A percentile compares a stretch with the other conserved stretches of the same genome.
Conservation (phyloP, 2,113 vertebrate genomes). For the Epinephelus lanceolatus region DNA sequence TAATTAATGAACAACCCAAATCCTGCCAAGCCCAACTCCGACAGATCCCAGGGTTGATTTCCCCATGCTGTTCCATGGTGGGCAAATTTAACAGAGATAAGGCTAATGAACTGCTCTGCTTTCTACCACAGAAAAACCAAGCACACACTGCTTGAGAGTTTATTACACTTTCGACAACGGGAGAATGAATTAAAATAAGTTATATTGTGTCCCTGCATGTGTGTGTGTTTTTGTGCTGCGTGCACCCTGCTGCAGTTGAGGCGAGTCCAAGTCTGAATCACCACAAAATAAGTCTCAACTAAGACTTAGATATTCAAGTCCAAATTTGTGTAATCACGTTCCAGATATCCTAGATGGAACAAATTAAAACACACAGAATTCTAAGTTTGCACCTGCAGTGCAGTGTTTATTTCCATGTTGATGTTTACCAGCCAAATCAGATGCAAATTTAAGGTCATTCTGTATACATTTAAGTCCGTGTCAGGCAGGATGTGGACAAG, state of each 20-base stretch:
- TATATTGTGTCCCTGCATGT: slow-evolving; percentile 32
- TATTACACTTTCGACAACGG: slow-evolving; percentile 30
- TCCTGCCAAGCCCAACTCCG: slow-evolving; percentile 71
- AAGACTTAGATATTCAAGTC: neutral
- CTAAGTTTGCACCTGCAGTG: neutral
- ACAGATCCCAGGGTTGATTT: slow-evolving; percentile 72
- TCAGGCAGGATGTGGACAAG: too few relatives aligned
- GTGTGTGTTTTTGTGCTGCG: slow-evolving; percentile 20
- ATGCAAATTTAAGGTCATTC: too few relatives aligned
- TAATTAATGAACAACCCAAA: slow-evolving; percentile 81
- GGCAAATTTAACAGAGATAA: slow-evolving; percentile 74
- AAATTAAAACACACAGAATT: neutral
- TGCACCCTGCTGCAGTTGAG: slow-evolving; percentile 1
- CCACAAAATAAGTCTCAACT: neutral
- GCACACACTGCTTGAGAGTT: slow-evolving; percentile 36
- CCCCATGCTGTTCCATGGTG: slow-evolving; percentile 68
- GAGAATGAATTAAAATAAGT: slow-evolving; percentile 33
- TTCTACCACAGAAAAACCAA: slow-evolving; percentile 38
- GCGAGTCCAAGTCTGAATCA: neutral
- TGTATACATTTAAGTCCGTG: too few relatives aligned
- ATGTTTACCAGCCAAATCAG: too few relatives aligned
- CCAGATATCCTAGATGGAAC: neutral
- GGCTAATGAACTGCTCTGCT: slow-evolving; percentile 70
- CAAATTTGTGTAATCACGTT: neutral
- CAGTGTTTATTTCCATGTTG: too few relatives aligned